Percentiles rank a stretch among this genome's conserved stretches.
These are phyloP conservation scores for Bombus ignitus DNA, from an alignment of 1,140 invertebrate species.

Conservation along the genomic window DNA sequence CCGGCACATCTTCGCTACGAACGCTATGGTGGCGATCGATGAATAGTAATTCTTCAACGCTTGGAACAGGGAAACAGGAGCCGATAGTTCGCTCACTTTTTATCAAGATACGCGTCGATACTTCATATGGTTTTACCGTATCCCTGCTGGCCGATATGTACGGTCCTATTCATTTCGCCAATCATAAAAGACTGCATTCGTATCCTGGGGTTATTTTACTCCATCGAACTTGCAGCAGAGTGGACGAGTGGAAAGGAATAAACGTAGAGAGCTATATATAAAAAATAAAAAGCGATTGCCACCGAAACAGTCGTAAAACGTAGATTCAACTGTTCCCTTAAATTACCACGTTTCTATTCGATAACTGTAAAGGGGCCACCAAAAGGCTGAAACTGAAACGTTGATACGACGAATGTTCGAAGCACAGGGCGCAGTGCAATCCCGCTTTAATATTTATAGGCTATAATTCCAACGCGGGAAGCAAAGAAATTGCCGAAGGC, in stretches of 20 bases:
- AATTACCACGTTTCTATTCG: background rate
- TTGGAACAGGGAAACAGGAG: background rate
- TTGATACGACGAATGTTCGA: background rate
- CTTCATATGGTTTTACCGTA: background rate
- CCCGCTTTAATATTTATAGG: background rate
- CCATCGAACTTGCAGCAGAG: too few species aligned
- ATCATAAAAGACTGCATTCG: background rate
- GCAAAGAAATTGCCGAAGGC: background rate
- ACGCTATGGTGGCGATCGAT: background rate
- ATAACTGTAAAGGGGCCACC: background rate
- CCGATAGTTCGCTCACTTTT: background rate
- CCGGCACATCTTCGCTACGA: background rate
- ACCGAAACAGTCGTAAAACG: background rate
- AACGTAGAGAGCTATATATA: background rate
- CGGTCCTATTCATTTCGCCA: background rate
- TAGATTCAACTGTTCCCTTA: background rate
- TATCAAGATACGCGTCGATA: background rate
- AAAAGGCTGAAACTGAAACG: background rate
- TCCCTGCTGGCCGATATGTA: background rate
- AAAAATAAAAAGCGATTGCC: too few species aligned
- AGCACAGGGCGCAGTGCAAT: background rate
- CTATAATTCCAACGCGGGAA: background rate
- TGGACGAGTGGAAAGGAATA: background rate
- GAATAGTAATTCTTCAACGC: conserved; percentile 10
- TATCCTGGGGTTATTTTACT: background rate